Base-by-base conservation (phyloP, 2,113 vertebrate genomes). In the Petroica traversi region DNA sequence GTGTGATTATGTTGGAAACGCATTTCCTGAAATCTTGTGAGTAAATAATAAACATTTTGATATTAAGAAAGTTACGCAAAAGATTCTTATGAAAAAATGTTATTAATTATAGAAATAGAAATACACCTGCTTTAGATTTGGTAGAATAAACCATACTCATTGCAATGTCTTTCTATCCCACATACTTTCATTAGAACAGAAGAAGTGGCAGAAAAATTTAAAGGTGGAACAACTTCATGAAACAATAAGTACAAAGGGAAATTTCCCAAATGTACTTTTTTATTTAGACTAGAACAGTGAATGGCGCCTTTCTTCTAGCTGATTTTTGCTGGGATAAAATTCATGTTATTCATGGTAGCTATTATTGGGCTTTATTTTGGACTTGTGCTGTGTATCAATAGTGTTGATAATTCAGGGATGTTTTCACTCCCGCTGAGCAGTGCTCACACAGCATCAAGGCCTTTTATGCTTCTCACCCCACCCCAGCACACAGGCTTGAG, bases 401-500 rank as follows among this genome's bases (percentile, higher is more conserved):
- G 5, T 23, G 14, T 61, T 82, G 46, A 13, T 28, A 40, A 41
- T 33, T 82, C 25, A 48, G 12, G 31, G 6, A 62, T 41, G 25
- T 34, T 82, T 68, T 40, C 46, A 31, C 12, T 54, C 9, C 25
- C 29, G 40, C 24, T 67, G 40, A 52, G 45, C 29, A 34, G 20
- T 11, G 17, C 29, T 45, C 22, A 75, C 40, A 54, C 9, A 54
- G 16, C 34, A 31, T 26, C 40, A 54, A 75, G 38, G 46, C 6
- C 14, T 61, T 61, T 31, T 75, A 19, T 46, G 20, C 40, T 41
- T 31, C 29, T 34, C 54, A 52, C 5, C 20, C 38, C 46, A 54
- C 9, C 6, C 13, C 29, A 41, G 34, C 5, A 9, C 3, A 1
- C 25, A 54, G 29, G 19, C 19, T 54, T 0, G 1, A 52, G 29